phyloP scores from a whole-genome alignment of 2,113 vertebrate genomes.

The Vulpes ferrilata region DNA sequence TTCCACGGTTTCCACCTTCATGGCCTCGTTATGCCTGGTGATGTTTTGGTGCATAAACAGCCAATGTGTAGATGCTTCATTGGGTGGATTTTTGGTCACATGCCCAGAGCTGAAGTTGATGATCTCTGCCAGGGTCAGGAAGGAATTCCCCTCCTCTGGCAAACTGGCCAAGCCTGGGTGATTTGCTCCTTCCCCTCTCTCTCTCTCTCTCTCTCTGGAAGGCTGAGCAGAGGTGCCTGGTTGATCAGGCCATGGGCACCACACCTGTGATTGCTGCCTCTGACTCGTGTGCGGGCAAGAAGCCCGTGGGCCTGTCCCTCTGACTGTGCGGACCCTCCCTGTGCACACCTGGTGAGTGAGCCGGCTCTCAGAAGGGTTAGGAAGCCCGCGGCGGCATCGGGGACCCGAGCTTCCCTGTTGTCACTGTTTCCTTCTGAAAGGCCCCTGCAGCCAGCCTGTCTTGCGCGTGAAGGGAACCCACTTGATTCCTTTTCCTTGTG shows the following conservation, averaged over 20 bases:
- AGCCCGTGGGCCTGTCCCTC: slow-evolving; percentile 4
- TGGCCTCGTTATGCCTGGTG: neutral
- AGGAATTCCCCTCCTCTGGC: slow-evolving; percentile 80
- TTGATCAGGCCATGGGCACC: slow-evolving; percentile 43
- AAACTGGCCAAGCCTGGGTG: slow-evolving; percentile 70
- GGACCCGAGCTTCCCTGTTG: neutral
- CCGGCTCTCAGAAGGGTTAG: neutral
- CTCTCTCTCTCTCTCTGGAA: neutral
- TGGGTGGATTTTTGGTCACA: slow-evolving; percentile 69
- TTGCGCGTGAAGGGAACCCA: fast-evolving
- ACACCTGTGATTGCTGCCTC: neutral
- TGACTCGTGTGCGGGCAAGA: neutral
- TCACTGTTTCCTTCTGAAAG: slow-evolving; percentile 20
- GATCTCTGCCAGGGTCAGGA: slow-evolving; percentile 61
- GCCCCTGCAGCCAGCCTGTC: neutral
- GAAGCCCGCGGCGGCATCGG: neutral
- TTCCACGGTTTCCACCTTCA: neutral
- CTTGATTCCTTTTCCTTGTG: neutral
- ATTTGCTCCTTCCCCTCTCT: slow-evolving; percentile 54
- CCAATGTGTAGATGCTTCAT: slow-evolving; percentile 54
- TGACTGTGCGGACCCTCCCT: neutral
- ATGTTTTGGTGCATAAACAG: slow-evolving; percentile 9
- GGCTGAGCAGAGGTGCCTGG: slow-evolving; percentile 51
- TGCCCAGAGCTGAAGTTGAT: slow-evolving; percentile 63
- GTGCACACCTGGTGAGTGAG: neutral